Percentiles rank a stretch among this genome's conserved stretches.
Evolutionary conservation across 2,113 vertebrate genomes (phyloP).

Genomic region (Vanacampus margaritifer): DNA sequence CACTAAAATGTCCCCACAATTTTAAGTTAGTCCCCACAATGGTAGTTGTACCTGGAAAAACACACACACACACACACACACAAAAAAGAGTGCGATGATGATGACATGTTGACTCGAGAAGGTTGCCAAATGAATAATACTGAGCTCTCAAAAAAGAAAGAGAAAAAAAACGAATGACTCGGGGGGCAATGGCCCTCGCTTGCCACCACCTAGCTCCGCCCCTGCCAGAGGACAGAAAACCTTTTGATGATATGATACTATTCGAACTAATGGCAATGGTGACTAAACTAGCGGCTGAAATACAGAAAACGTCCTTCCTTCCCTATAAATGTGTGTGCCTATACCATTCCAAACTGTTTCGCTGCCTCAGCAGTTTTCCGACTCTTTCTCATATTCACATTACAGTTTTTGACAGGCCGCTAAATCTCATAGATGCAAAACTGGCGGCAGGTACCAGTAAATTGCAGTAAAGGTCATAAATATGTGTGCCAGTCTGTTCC

Average conservation of each 20-base stretch:
- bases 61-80: no score
- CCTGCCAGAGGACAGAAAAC: not conserved
- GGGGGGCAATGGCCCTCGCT: no score
- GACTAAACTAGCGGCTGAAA: not conserved
- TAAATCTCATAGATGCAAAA: slow-evolving; percentile 4
- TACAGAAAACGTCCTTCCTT: not conserved
- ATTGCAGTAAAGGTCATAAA: slow-evolving; percentile 3
- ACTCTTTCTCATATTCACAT: slow-evolving; percentile 9
- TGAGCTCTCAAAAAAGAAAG: no score
- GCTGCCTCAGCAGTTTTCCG: slow-evolving; percentile 1
- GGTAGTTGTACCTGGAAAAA: no score
- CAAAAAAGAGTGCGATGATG: no score
- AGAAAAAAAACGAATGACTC: no score
- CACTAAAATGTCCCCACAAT: no score
- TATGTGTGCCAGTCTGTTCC: not conserved
- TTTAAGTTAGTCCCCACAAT: no score
- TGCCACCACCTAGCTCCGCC: no score
- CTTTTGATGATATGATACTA: not conserved
- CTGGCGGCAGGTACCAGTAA: not conserved
- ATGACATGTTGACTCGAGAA: no score
- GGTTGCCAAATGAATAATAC: no score
- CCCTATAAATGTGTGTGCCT: not conserved
- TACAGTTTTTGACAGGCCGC: slow-evolving; percentile 4
- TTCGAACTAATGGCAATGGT: not conserved
- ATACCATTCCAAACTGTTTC: not conserved